Conservation (phyloP, 2,113 vertebrate species). For the Octodon degus region DNA sequence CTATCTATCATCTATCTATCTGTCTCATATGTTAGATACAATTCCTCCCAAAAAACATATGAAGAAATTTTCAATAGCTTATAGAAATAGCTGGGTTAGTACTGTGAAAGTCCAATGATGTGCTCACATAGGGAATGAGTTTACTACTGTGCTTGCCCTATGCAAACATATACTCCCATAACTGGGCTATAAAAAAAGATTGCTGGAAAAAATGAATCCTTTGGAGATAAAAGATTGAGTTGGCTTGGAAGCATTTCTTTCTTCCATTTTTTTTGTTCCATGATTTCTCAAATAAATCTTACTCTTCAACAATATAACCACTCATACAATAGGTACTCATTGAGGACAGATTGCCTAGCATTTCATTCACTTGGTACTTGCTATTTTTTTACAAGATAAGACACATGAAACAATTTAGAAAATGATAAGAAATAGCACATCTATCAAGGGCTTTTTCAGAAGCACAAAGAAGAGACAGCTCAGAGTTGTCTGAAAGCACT, state of each 20-base stretch:
- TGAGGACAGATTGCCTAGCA: background rate
- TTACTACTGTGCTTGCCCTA: background rate
- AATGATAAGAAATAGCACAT: conserved; percentile 5
- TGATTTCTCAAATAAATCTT: background rate
- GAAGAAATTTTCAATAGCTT: background rate
- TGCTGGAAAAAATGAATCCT: background rate
- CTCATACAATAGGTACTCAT: background rate
- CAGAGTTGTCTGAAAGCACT: background rate
- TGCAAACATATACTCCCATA: background rate
- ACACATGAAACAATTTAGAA: background rate
- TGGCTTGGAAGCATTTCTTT: background rate
- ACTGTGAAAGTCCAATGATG: background rate
- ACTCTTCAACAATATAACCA: background rate
- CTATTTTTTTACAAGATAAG: conserved; percentile 12
- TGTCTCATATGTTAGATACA: no score
- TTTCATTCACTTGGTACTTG: background rate
- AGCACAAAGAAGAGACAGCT: background rate
- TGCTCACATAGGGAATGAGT: background rate
- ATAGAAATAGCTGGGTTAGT: background rate
- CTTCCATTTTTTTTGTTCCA: background rate
- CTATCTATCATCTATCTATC: no score
- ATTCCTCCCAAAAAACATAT: background rate
- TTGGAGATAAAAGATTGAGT: background rate
- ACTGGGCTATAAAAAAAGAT: conserved; percentile 9
- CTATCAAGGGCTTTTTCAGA: conserved; percentile 20